Evolutionary conservation across 2,888 invertebrate species (phyloP), one percentile per base, ranked within the genome.

Genomic region (Lepidocyrtinus sp.): DNA sequence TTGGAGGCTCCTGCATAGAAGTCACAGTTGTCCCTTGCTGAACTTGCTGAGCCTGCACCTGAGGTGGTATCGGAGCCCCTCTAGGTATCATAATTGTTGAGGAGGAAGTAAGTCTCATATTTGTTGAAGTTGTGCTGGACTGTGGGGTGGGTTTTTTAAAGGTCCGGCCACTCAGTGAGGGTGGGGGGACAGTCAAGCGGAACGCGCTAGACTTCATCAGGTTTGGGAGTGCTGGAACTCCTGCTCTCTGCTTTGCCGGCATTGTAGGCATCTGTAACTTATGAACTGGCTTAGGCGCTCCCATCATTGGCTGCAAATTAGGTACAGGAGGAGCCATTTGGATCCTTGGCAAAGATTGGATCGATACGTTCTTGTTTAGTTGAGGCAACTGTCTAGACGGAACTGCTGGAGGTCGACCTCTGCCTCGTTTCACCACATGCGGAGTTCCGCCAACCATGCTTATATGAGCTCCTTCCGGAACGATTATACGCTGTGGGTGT

Each of bases 291-390:
- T 68, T 68, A 12, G 63, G 59, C 5, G 69, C 15, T n/a, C 27
- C 77, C 75, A 84, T 82, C 12, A n/a, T n/a, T n/a, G 84, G 83
- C 22, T 81, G 77, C 21, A 85, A 63, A 77, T 81, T 84, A 55
- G 85, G 85, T 62, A 84, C 78, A 9, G 83, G 84, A 1, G 74
- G 81, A 15, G 74, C 74, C 19, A 61, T 77, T 12, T 76, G 65
- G 45, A 79, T 55, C 21, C 68, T 83, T 24, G 83, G 78, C 26
- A 84, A 76, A 12, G 36, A 36, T 19, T 82, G 84, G 5, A 85
- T 85, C 0, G 84, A 84, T 27, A 85, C 73, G 55, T 83, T 84
- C 63, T 67, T 72, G 25, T 70, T 72, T 3, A 85, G 17, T 26
- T 82, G 84, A 15, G 85, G 83, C 24, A 83, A 24, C 21, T 72